A percentile compares a stretch with the other conserved stretches of the same genome.
phyloP scores from a whole-genome alignment of 2,113 vertebrate genomes.

The Solea senegalensis region DNA sequence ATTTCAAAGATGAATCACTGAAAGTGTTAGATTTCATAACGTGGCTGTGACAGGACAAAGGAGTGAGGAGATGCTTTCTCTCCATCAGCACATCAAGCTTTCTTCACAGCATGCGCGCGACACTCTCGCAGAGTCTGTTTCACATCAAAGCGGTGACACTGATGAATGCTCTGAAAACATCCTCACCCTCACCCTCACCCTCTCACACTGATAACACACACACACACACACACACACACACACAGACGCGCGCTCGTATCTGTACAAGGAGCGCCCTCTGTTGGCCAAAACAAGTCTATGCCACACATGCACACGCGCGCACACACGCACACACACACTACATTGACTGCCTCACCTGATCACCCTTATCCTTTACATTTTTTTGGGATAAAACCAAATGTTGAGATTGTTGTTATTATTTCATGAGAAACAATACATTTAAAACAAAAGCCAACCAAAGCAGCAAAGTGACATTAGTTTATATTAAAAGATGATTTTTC shows the following conservation, averaged over 20 bases:
- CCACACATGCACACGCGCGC: neutral
- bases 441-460: too few species aligned
- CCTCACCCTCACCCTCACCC: neutral
- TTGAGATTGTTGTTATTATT: too few species aligned
- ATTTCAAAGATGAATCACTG: neutral
- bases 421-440: too few species aligned
- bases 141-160: conserved; percentile 83
- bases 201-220: too few species aligned
- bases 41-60: conserved; percentile 60
- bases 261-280: conserved; percentile 74
- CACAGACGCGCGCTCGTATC: conserved; percentile 26
- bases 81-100: conserved; percentile 78
- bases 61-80: conserved; percentile 75
- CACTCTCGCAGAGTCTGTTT: conserved; percentile 77
- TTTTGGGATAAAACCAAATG: too few species aligned
- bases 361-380: too few species aligned
- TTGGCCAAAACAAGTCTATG: conserved; percentile 22
- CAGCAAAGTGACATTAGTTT: too few species aligned
- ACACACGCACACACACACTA: neutral
- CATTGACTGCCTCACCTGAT: too few species aligned
- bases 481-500: too few species aligned
- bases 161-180: conserved; percentile 79
- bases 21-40: conserved; percentile 29
- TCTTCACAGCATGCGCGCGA: conserved; percentile 74
- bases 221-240: too few species aligned